phyloP scores from a whole-genome alignment of 1,140 invertebrate genomes.

The Saccostrea glomerata region DNA sequence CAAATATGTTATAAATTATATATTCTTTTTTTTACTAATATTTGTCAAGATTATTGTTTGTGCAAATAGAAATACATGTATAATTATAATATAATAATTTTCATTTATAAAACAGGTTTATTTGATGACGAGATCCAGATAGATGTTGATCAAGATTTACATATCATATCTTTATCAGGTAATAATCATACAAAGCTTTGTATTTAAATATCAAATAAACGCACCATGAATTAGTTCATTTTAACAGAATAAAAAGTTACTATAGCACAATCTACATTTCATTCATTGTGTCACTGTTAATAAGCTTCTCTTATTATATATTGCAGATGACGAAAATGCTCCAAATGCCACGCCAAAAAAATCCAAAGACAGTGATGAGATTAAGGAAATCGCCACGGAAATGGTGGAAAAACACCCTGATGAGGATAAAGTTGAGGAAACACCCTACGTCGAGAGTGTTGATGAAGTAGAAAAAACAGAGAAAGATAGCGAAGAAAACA shows the following conservation, averaged over 20 bases:
- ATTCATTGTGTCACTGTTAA: background rate
- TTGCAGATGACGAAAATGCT: slow-evolving; percentile 15
- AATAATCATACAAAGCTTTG: background rate
- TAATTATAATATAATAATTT: too few species aligned
- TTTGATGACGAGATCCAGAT: background rate
- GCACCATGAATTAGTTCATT: background rate
- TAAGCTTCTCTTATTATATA: background rate
- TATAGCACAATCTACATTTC: background rate
- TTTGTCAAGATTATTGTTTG: too few species aligned
- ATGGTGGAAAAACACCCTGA: background rate
- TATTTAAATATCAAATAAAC: background rate
- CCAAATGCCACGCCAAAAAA: background rate
- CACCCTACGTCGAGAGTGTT: too few species aligned
- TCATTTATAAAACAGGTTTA: background rate
- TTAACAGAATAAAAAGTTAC: background rate
- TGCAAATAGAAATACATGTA: too few species aligned
- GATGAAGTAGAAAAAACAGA: background rate
- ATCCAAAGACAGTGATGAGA: background rate
- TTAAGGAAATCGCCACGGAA: background rate
- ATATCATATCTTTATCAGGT: slow-evolving; percentile 6
- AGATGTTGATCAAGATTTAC: slow-evolving; percentile 5
- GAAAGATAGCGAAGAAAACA: background rate
- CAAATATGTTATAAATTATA: too few species aligned
- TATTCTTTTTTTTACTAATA: too few species aligned
- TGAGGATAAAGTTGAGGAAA: background rate